Evolutionary conservation across 2,888 invertebrate species (phyloP).

Genomic region (Archaeoteleia sp.): DNA sequence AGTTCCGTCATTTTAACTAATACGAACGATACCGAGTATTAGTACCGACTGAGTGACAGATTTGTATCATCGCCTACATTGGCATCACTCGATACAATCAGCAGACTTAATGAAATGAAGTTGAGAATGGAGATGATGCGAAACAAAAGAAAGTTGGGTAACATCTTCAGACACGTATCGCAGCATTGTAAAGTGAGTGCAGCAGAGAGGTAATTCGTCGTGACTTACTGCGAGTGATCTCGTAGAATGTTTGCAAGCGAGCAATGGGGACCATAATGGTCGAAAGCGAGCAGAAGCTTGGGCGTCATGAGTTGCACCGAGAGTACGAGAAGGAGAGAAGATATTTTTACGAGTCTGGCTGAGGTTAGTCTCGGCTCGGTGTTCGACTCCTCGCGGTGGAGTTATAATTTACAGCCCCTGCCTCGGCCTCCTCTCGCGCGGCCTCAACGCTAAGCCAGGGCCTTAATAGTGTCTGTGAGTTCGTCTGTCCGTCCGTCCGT

Average conservation of each 20-base stretch:
- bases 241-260: slow-evolving; percentile 55
- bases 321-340: slow-evolving; percentile 57
- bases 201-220: slow-evolving; percentile 55
- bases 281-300: slow-evolving; percentile 56
- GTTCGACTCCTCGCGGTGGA: slow-evolving; percentile 72
- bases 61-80: too few species aligned
- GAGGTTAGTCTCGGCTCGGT: slow-evolving; percentile 68
- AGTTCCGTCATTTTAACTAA: too few species aligned
- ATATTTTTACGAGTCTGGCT: slow-evolving; percentile 72
- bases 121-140: slow-evolving; percentile 8
- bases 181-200: slow-evolving; percentile 32
- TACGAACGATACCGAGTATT: not conserved
- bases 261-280: slow-evolving; percentile 55
- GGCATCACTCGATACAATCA: not conserved
- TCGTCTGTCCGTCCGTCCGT: slow-evolving; percentile 49
- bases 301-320: slow-evolving; percentile 48
- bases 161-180: slow-evolving; percentile 13
- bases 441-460: slow-evolving; percentile 57
- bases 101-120: not conserved
- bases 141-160: slow-evolving; percentile 34
- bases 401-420: slow-evolving; percentile 64
- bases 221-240: slow-evolving; percentile 62
- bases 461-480: slow-evolving; percentile 62
- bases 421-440: slow-evolving; percentile 53
- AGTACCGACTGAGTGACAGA: not conserved